These are phyloP conservation scores for Uloborus diversus DNA, from an alignment of 1,140 invertebrate genomes.

Conservation along the genomic window DNA sequence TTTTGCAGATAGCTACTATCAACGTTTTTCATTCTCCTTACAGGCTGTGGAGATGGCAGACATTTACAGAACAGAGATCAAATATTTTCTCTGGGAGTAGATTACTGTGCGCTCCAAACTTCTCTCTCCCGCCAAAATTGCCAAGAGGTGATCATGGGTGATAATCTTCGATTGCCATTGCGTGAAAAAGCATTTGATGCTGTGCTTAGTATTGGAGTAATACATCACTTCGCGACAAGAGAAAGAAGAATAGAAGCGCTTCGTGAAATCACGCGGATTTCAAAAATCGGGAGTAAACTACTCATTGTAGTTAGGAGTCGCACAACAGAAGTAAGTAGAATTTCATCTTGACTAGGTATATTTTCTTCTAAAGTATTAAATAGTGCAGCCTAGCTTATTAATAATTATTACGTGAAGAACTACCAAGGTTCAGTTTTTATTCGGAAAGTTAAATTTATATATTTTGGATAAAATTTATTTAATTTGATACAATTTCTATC, in stretches of 20 bases:
- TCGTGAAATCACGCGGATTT: slow-evolving; percentile 83
- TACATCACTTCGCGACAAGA: slow-evolving; percentile 89
- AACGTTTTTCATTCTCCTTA: no score
- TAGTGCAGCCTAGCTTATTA: no score
- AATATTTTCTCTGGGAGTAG: neutral
- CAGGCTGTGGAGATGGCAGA: slow-evolving; percentile 20
- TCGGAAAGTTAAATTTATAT: no score
- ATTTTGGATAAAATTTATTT: no score
- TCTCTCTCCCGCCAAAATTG: neutral
- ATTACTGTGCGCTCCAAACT: neutral
- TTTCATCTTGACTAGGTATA: no score
- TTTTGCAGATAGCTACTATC: no score
- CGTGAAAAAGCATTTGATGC: slow-evolving; percentile 92
- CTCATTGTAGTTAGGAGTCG: slow-evolving; percentile 89
- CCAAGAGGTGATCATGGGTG: slow-evolving; percentile 62
- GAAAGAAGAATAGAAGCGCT: slow-evolving; percentile 86
- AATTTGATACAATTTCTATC: no score
- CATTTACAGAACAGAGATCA: neutral
- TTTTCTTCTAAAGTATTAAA: no score
- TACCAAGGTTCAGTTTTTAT: neutral
- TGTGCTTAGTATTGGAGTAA: slow-evolving; percentile 90
- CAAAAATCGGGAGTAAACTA: slow-evolving; percentile 86
- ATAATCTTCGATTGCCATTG: slow-evolving; percentile 88
- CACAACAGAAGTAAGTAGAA: neutral
- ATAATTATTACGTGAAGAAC: neutral